phyloP scores from a whole-genome alignment of 2,113 vertebrate species.

The Furnarius figulus region DNA sequence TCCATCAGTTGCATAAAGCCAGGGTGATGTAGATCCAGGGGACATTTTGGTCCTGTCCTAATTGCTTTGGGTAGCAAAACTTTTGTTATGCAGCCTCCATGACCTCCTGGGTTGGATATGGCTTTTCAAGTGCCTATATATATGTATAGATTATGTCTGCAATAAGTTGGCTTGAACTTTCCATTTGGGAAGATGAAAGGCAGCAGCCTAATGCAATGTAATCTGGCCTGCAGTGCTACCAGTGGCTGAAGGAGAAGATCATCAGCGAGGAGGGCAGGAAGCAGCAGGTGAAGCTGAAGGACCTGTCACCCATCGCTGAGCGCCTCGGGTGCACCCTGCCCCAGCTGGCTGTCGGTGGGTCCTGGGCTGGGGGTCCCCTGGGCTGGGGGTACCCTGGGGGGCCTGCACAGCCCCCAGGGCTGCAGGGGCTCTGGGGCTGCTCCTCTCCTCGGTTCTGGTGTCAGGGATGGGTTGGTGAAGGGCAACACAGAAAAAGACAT shows the following conservation, averaged over 20 bases:
- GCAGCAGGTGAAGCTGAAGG: constrained; percentile 93
- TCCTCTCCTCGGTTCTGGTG: rapidly evolving
- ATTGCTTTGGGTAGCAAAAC: not conserved
- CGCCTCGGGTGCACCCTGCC: constrained; percentile 94
- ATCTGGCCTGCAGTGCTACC: constrained; percentile 84
- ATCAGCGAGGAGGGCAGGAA: constrained; percentile 93
- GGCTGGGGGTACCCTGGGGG: not conserved
- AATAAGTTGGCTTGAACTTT: not conserved
- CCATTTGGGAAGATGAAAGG: rapidly evolving
- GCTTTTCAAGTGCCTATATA: not conserved
- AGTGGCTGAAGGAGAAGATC: constrained; percentile 98
- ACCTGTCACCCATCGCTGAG: constrained; percentile 91
- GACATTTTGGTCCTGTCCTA: rapidly evolving
- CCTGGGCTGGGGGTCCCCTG: not conserved
- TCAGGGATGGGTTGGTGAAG: not conserved
- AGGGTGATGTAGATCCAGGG: not conserved
- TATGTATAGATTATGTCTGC: not conserved
- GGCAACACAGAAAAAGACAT: no score
- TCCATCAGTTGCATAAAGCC: not conserved
- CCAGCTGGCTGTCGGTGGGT: constrained; percentile 92
- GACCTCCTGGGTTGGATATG: not conserved
- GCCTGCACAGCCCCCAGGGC: not conserved
- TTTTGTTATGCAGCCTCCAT: rapidly evolving
- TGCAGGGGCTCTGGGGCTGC: no score
- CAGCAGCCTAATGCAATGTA: not conserved